A percentile compares a stretch with the other conserved stretches of the same genome.
These are phyloP conservation scores for Galleria mellonella DNA, from an alignment of 1,140 invertebrate species.

Conservation along the genomic window DNA sequence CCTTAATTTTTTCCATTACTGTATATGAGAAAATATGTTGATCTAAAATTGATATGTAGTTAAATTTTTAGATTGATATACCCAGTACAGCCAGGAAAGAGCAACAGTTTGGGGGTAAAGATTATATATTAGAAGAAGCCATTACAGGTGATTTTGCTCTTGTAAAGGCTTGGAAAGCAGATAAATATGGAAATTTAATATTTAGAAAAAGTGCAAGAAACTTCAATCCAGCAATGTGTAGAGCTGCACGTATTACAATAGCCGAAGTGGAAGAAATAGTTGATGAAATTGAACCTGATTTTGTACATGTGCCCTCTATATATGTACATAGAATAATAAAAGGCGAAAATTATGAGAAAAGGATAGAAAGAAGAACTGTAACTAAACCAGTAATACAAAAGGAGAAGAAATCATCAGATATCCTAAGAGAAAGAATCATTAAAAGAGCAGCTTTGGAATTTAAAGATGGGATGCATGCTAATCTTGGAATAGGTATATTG, in stretches of 20 bases:
- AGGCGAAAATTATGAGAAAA: conserved; percentile 89
- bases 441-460: conserved; percentile 96
- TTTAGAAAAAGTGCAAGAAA: conserved; percentile 94
- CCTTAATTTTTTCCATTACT: no score
- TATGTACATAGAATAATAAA: conserved; percentile 93
- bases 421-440: conserved; percentile 90
- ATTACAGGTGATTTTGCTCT: conserved; percentile 97
- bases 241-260: conserved; percentile 91
- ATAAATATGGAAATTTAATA: conserved; percentile 93
- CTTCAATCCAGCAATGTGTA: conserved; percentile 96
- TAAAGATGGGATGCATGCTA: conserved; percentile 98
- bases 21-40: no score
- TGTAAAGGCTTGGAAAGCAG: conserved; percentile 98
- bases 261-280: conserved; percentile 98
- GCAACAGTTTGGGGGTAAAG: conserved; percentile 86
- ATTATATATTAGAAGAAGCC: conserved; percentile 96
- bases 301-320: conserved; percentile 94
- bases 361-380: conserved; percentile 83
- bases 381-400: conserved; percentile 49
- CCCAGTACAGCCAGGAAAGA: conserved; percentile 76
- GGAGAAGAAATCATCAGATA: conserved; percentile 78
- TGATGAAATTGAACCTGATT: conserved; percentile 88
- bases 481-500: conserved; percentile 75
- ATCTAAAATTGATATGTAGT: no score
- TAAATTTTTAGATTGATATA: conserved; percentile 77